Evolutionary conservation across 2,113 vertebrate species (phyloP).

Genomic region (Acanthisitta chloris): DNA sequence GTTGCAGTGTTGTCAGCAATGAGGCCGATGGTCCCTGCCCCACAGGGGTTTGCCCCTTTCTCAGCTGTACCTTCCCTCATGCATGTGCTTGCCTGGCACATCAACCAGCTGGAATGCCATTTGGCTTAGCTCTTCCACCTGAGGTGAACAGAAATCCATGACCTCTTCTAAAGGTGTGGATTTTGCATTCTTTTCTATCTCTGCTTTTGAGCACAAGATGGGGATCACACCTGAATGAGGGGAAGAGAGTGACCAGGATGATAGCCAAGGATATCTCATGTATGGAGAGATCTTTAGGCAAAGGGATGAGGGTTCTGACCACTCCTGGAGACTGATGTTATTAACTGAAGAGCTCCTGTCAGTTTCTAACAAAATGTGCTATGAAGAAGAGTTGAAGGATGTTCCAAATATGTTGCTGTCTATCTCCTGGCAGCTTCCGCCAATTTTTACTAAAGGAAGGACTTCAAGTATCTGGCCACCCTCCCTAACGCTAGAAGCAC

Average conservation of each 20-base stretch:
- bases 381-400: not conserved
- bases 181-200: not conserved
- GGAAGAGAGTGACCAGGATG: not conserved
- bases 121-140: not conserved
- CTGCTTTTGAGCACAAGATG: not conserved
- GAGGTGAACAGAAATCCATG: not conserved
- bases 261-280: not conserved
- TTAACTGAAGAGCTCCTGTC: not conserved
- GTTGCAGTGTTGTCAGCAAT: not conserved
- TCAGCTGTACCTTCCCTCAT: not conserved
- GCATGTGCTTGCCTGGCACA: not conserved
- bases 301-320: not conserved
- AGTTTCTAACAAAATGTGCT: not conserved
- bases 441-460: slow-evolving; percentile 6
- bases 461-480: not conserved
- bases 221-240: not conserved
- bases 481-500: not conserved
- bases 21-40: not conserved
- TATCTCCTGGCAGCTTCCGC: slow-evolving; percentile 5
- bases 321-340: not conserved
- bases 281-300: not conserved
- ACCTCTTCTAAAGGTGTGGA: not conserved
- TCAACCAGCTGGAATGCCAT: fast-evolving
- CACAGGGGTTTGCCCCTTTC: not conserved
- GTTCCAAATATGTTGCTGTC: not conserved